Base-by-base conservation (phyloP, 2,797 vertebrate genomes). In the Artibeus lituratus region DNA sequence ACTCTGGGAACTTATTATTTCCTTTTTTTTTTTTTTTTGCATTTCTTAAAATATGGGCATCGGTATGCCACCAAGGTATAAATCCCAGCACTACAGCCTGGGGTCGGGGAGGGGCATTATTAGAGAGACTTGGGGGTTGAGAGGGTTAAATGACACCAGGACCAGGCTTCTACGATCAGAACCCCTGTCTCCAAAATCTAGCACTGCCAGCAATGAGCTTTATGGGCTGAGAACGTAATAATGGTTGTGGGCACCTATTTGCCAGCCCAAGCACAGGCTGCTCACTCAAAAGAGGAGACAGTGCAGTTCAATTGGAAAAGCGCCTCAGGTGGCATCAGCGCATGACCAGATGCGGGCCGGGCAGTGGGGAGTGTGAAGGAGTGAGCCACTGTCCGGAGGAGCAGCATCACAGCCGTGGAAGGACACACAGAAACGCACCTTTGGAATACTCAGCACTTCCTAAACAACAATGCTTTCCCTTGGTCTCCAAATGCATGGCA, bases 21-120 rank as follows among this genome's bases (percentile, higher is more conserved):
- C 29, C 59, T 24, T 7, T 16, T 7, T 16, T 18, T 12, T 22
- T 7, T 37, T 39, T 65, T 65, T 35, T 59, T 53, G 1, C 0
- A 67, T 91, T 67, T 18, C 74, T 96, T 84, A 94, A 94, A 92
- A 92, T 88, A 3, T 80, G 7, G 37, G 44, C 69, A 42, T 76
- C 24, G 12, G 22, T 19, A 55, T 29, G 90, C 44, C 47, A 72
- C 26, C 26, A 87, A 94, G 67, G 19, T 18, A 62, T 72, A 59
- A 70, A 84, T 47, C 78, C 78, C 14, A 77, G 65, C 65, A 59
- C 91, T 83, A 80, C 32, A 92, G 62, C 73, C 19, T 82, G 7
- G 15, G 42, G 69, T 32, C 7, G 2, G 19, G 18, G 19, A 22
- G 67, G 67, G n/a, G 57, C 35, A 10, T 95, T 89, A 94, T n/a